Evolutionary conservation across 1,140 invertebrate genomes (phyloP).

Genomic region (Drosophila ambigua): DNA sequence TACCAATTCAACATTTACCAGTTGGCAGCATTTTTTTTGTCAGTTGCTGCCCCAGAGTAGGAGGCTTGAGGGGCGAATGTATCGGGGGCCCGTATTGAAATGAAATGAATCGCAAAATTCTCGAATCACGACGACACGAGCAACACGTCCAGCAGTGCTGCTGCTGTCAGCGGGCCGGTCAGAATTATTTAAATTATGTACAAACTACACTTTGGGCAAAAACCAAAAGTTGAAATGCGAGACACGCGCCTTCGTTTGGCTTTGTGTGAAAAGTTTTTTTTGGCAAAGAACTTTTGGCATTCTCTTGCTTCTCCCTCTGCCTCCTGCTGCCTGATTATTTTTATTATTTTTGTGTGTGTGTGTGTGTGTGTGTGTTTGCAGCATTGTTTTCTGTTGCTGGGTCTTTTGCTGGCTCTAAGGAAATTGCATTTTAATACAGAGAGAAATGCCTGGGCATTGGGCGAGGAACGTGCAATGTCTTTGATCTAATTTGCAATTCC

Average conservation of each 20-base stretch:
- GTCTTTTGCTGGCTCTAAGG: constrained; percentile 7
- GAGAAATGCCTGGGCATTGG: constrained; percentile 29
- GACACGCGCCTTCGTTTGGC: constrained; percentile 63
- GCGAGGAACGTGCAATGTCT: constrained; percentile 60
- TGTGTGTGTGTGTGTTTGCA: constrained; percentile 16
- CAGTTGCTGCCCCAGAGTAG: too few relatives aligned
- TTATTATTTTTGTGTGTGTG: constrained; percentile 25
- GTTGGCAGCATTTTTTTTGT: constrained; percentile 2
- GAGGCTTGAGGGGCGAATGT: not conserved
- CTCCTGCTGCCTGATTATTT: constrained; percentile 32
- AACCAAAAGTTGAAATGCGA: constrained; percentile 65
- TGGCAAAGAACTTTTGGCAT: constrained; percentile 49
- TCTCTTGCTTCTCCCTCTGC: constrained; percentile 4
- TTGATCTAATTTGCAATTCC: constrained; percentile 73
- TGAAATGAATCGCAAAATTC: constrained; percentile 34
- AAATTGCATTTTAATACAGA: constrained; percentile 65
- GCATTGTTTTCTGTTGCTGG: constrained; percentile 26
- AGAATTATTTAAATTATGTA: constrained; percentile 79
- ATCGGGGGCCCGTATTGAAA: not conserved
- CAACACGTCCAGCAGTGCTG: constrained; percentile 45
- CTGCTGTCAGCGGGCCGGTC: constrained; percentile 55
- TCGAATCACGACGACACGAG: constrained; percentile 60
- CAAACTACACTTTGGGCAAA: constrained; percentile 58
- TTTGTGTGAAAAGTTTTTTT: constrained; percentile 51
- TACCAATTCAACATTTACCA: not conserved